These are phyloP conservation scores for Neria commutata DNA, from an alignment of 2,888 invertebrate species.

Conservation along the genomic window DNA sequence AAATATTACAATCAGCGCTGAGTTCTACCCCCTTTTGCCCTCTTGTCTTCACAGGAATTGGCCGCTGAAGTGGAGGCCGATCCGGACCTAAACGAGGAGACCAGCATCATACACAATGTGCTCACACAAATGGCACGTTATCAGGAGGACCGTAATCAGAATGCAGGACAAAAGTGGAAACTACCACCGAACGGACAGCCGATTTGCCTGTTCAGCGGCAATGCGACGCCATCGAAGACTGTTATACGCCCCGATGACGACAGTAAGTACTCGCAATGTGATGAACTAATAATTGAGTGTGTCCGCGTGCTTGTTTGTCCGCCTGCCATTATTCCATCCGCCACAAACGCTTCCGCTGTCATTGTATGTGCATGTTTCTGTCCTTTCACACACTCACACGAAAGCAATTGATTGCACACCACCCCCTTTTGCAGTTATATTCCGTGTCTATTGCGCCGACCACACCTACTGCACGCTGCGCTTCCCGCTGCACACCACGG, in stretches of 20 bases:
- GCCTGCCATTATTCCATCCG: no score
- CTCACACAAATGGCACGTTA: constrained; percentile 69
- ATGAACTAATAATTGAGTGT: not conserved
- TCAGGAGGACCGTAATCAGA: constrained; percentile 66
- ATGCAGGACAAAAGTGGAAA: constrained; percentile 73
- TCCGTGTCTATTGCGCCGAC: constrained; percentile 80
- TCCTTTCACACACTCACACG: not conserved
- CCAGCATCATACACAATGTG: constrained; percentile 72
- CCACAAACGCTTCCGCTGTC: constrained; percentile 8
- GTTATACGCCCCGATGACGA: constrained; percentile 72
- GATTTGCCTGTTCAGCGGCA: constrained; percentile 70
- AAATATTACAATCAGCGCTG: no score
- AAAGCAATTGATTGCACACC: no score
- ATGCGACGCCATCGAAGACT: constrained; percentile 64
- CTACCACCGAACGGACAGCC: constrained; percentile 73
- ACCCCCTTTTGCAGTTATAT: constrained; percentile 73
- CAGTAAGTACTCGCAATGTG: constrained; percentile 63
- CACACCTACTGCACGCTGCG: constrained; percentile 81
- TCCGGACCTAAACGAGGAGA: constrained; percentile 70
- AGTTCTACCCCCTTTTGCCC: no score
- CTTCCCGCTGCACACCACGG: constrained; percentile 74
- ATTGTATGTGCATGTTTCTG: not conserved
- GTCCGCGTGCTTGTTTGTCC: not conserved
- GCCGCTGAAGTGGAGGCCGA: constrained; percentile 74
- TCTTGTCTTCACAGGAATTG: constrained; percentile 65